These are phyloP conservation scores for Euwallacea fornicatus DNA, from an alignment of 1,140 invertebrate species.

Conservation along the genomic window DNA sequence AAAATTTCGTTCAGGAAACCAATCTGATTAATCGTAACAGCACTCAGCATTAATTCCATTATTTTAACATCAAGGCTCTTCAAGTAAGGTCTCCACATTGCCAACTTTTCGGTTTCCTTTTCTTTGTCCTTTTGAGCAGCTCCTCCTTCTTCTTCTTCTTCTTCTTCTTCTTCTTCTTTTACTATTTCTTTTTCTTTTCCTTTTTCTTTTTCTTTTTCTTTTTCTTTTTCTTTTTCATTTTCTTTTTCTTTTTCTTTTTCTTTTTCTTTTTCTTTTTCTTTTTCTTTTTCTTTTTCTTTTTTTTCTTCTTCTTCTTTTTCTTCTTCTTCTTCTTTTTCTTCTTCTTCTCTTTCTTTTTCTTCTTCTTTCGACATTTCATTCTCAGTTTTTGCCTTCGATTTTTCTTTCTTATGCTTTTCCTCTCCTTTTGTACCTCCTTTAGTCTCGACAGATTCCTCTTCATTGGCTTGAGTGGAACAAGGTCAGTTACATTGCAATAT, in stretches of 20 bases:
- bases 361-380: constrained; percentile 18
- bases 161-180: constrained; percentile 28
- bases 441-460: constrained; percentile 18
- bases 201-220: too few species aligned
- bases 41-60: constrained; percentile 60
- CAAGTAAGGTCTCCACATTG: constrained; percentile 65
- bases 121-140: constrained; percentile 40
- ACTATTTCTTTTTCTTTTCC: too few species aligned
- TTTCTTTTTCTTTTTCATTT: constrained; percentile 2
- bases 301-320: too few species aligned
- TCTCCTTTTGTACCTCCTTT: constrained; percentile 9
- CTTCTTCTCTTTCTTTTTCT: constrained; percentile 23
- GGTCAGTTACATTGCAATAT: neutral
- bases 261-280: constrained; percentile 41
- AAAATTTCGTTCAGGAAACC: constrained; percentile 53
- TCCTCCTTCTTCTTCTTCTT: constrained; percentile 26
- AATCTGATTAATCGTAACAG: constrained; percentile 52
- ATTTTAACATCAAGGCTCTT: constrained; percentile 67
- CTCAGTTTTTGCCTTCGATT: constrained; percentile 25
- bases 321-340: constrained; percentile 42
- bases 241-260: constrained; percentile 36
- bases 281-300: constrained; percentile 15
- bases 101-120: constrained; percentile 38
- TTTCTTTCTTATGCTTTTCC: constrained; percentile 1
- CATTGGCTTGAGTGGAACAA: neutral